phyloP scores from a whole-genome alignment of 2,888 invertebrate species.

The Noctua janthe region DNA sequence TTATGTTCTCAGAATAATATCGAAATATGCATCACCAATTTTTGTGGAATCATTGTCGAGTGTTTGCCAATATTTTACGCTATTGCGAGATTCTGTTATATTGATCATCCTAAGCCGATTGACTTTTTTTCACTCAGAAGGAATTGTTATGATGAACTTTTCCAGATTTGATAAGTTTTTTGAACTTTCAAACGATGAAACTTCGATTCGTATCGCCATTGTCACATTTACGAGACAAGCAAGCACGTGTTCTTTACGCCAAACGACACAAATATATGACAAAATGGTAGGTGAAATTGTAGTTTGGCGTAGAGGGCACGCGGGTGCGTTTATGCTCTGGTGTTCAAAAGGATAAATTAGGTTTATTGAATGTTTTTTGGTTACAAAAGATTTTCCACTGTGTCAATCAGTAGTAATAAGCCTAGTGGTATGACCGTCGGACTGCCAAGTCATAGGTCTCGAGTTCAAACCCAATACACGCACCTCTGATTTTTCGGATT shows the following conservation, averaged over 20 bases:
- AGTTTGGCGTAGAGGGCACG: too few relatives aligned
- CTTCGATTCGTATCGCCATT: neutral
- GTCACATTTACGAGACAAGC: too few relatives aligned
- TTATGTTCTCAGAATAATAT: constrained; percentile 22
- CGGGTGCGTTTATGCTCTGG: too few relatives aligned
- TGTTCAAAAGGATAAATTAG: neutral
- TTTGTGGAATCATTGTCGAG: constrained; percentile 18
- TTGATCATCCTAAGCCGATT: neutral
- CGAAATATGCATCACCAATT: constrained; percentile 26
- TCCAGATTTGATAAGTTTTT: neutral
- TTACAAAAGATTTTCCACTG: neutral
- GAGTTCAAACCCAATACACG: too few relatives aligned
- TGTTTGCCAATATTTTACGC: constrained; percentile 39
- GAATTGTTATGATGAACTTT: neutral
- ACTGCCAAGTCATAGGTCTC: too few relatives aligned
- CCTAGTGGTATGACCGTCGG: too few relatives aligned
- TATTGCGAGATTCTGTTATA: constrained; percentile 9
- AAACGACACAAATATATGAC: too few relatives aligned
- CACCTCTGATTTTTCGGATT: too few relatives aligned
- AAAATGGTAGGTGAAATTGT: too few relatives aligned
- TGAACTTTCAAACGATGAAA: neutral
- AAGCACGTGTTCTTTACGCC: neutral
- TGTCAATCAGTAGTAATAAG: neutral
- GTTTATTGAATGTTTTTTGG: neutral
- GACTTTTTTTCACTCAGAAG: neutral